Evolutionary conservation across 2,113 vertebrate species (phyloP).

Genomic region (Cheilinus undulatus): DNA sequence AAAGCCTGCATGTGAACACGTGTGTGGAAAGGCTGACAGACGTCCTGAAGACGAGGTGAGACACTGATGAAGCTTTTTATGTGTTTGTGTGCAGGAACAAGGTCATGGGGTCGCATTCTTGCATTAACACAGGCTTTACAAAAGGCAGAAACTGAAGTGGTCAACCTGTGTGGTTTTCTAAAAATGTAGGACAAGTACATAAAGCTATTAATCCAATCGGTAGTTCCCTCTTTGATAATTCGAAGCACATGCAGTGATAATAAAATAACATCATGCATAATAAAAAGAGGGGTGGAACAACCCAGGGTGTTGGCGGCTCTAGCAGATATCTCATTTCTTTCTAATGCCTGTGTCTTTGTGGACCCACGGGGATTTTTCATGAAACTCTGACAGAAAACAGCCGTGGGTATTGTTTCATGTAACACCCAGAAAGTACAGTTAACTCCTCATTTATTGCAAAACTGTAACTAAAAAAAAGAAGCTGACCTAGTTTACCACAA

Average conservation of each 20-base stretch:
- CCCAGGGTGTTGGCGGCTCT: constrained; percentile 2
- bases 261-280: neutral
- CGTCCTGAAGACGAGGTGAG: constrained; percentile 4
- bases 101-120: constrained; percentile 26
- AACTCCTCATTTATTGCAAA: constrained; percentile 25
- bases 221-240: neutral
- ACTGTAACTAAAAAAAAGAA: constrained; percentile 2
- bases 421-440: neutral
- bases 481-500: constrained; percentile 19
- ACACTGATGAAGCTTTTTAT: neutral
- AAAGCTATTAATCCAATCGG: neutral
- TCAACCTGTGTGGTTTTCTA: neutral
- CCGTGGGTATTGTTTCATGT: constrained; percentile 16
- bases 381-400: constrained; percentile 1
- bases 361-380: constrained; percentile 24
- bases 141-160: constrained; percentile 4
- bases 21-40: neutral
- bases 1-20: constrained; percentile 13
- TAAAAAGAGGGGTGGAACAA: neutral
- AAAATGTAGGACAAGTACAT: neutral
- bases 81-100: neutral
- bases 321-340: constrained; percentile 13
- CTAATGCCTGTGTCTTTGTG: constrained; percentile 17
- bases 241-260: neutral
- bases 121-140: neutral